Conservation (phyloP, 35 echinoderm and acorn worm species). For the Lytechinus pictus region DNA sequence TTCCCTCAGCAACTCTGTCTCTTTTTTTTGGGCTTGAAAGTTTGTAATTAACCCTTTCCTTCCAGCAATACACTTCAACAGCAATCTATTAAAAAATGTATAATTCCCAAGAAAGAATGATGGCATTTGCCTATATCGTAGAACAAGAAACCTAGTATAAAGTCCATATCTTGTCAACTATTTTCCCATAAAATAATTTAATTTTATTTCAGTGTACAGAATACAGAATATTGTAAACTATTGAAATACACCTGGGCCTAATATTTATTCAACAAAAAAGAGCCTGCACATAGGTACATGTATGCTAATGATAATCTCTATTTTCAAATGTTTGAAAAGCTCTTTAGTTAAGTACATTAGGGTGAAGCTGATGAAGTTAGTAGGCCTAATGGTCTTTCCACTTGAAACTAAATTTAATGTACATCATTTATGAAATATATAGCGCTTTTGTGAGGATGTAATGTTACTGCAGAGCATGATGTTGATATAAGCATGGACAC, state of each 20-base stretch:
- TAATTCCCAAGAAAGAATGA: background rate
- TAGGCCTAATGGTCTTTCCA: too few relatives aligned
- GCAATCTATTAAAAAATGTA: background rate
- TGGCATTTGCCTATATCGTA: background rate
- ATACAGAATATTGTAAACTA: too few relatives aligned
- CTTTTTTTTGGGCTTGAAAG: background rate
- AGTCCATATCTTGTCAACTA: too few relatives aligned
- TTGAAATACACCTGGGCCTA: too few relatives aligned
- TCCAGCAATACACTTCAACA: background rate
- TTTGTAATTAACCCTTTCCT: slow-evolving; percentile 13
- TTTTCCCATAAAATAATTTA: too few relatives aligned
- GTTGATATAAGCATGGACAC: background rate
- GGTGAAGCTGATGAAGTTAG: too few relatives aligned
- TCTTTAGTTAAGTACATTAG: too few relatives aligned
- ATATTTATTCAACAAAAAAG: background rate
- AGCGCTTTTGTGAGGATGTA: background rate
- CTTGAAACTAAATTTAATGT: too few relatives aligned
- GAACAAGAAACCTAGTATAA: too few relatives aligned
- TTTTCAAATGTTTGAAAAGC: background rate
- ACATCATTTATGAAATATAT: too few relatives aligned
- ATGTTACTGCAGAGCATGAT: background rate
- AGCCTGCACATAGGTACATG: background rate
- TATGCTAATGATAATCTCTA: background rate
- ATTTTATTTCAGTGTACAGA: too few relatives aligned
- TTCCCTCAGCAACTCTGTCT: background rate